These are phyloP conservation scores for Pholis gunnellus DNA, from an alignment of 2,113 vertebrate genomes.

Conservation along the genomic window DNA sequence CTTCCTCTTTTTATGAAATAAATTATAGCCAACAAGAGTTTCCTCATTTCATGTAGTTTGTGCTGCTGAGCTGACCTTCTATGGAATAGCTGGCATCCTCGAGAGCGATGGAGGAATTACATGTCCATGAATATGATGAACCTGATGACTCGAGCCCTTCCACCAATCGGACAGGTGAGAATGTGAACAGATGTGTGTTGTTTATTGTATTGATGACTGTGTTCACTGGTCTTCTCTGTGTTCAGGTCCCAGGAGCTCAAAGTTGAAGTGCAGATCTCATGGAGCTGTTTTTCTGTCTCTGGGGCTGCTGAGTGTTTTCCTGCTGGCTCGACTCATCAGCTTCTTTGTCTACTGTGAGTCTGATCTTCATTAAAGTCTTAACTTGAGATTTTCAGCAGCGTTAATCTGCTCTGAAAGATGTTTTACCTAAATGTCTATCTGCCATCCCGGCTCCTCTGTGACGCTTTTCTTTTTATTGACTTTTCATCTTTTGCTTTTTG, in stretches of 20 bases:
- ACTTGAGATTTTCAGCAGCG: no score
- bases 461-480: no score
- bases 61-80: not conserved
- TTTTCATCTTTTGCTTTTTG: no score
- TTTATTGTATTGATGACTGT: no score
- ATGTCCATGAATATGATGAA: no score
- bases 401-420: no score
- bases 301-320: not conserved
- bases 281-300: not conserved
- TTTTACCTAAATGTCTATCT: no score
- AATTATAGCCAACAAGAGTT: not conserved
- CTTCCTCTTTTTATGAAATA: not conserved
- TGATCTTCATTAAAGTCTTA: no score
- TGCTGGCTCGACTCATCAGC: slow-evolving; percentile 30
- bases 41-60: not conserved
- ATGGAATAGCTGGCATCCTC: not conserved
- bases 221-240: no score
- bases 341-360: slow-evolving; percentile 34
- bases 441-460: no score
- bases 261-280: no score
- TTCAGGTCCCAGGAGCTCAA: no score
- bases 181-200: not conserved
- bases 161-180: slow-evolving; percentile 14
- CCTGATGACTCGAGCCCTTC: not conserved
- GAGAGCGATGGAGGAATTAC: not conserved